Base-by-base conservation (phyloP, 2,888 invertebrate species). In the Phalangium opilio region DNA sequence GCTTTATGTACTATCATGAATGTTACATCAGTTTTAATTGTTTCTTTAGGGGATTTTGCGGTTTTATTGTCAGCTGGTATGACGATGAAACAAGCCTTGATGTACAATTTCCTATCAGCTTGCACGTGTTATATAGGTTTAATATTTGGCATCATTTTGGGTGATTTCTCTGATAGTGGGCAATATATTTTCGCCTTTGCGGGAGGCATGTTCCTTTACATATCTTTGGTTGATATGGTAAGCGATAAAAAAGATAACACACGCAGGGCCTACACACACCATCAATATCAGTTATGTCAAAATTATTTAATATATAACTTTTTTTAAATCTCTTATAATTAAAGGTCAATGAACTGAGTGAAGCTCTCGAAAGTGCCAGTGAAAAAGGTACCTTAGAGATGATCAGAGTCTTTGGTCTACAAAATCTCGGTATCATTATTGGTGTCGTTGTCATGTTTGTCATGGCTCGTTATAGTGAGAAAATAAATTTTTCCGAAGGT, bases 151-250 rank as follows among this genome's bases (percentile, higher is more conserved):
- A 70, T 75, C 27, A 49, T 69, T 11, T 57, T 73, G 2, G 73
- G 73, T 3, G 70, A 72, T 56, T 61, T 69, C 40, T 62, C 65
- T 0, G 62, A 66, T 51, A 69, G 69, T 21, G 65, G 64, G 45
- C 60, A 59, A 18, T 74, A 72, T 62, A 72, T 75, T 35, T 75
- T 75, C 61, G 75, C 71, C 3, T 59, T 75, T 35, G 75, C 76
- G 34, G 74, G 70, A 8, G 76, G 75, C 45, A 73, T 75, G 70
- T 76, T 76, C 61, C 64, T 76, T 15, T 76, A 76, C 62, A 75
- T 76, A 47, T 67, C 74, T 2, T 64, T 76, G 19, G 73, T 71
- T 39, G 74, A 74, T 60, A 75, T 76, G 75, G 74, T 76, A 59
- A 64, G 64, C 55, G n/a, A 27, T 27, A 7, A 27, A 8, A 27